Evolutionary conservation across 2,888 invertebrate genomes (phyloP).

Genomic region (Buathra laborator): DNA sequence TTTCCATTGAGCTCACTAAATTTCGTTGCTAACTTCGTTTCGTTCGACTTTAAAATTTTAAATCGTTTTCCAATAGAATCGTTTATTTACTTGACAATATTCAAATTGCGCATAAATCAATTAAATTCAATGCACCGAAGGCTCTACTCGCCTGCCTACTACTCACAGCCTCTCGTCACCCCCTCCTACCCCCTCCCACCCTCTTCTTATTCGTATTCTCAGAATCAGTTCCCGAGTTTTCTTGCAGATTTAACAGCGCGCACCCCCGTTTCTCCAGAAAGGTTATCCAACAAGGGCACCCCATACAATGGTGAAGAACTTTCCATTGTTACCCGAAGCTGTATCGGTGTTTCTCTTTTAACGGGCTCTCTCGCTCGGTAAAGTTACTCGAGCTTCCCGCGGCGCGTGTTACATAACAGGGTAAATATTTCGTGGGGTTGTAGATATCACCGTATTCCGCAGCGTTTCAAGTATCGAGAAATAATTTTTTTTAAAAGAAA

Average conservation of each 20-base stretch:
- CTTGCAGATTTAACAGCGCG: slow-evolving; percentile 29
- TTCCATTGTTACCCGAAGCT: slow-evolving; percentile 77
- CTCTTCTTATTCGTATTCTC: slow-evolving; percentile 2
- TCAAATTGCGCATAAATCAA: slow-evolving; percentile 33
- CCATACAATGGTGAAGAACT: slow-evolving; percentile 80
- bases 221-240: slow-evolving; percentile 9
- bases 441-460: slow-evolving; percentile 2
- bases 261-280: slow-evolving; percentile 52
- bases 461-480: background rate
- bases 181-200: background rate
- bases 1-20: background rate
- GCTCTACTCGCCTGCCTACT: background rate
- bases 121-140: slow-evolving; percentile 17
- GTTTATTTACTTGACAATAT: slow-evolving; percentile 19
- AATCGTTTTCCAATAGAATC: slow-evolving; percentile 23
- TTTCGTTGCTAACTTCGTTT: background rate
- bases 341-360: background rate
- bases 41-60: background rate
- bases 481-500: background rate
- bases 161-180: background rate
- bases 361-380: background rate
- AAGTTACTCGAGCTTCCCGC: background rate
- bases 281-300: slow-evolving; percentile 77
- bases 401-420: slow-evolving; percentile 26
- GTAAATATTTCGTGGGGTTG: slow-evolving; percentile 28